phyloP scores from a whole-genome alignment of 2,888 invertebrate species.

The Caenorhabditis panamensis region DNA sequence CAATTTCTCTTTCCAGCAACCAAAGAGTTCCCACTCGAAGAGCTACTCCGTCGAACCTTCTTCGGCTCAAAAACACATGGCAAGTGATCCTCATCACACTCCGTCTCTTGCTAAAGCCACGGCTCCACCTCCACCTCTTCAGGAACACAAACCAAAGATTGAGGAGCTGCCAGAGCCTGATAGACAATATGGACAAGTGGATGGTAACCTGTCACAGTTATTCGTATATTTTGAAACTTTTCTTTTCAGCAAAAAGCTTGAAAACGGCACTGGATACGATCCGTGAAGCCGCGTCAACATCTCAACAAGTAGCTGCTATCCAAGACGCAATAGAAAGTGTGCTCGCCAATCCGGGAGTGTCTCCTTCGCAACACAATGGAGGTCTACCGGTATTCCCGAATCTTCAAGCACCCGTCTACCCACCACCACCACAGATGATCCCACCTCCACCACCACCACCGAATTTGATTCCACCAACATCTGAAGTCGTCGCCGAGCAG shows the following conservation, averaged over 20 bases:
- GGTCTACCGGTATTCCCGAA: background rate
- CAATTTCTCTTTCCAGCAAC: constrained; percentile 6
- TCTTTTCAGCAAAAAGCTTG: constrained; percentile 28
- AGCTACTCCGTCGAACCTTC: background rate
- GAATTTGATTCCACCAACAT: constrained; percentile 25
- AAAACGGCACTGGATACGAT: constrained; percentile 6
- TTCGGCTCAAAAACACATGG: background rate
- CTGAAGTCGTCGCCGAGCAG: constrained; percentile 27
- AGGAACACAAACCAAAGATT: constrained; percentile 8
- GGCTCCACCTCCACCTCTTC: constrained; percentile 20
- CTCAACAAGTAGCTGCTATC: constrained; percentile 11
- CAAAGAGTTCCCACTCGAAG: background rate
- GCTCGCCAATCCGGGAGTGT: background rate
- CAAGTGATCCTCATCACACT: background rate
- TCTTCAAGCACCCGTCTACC: constrained; percentile 24
- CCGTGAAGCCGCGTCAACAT: constrained; percentile 14
- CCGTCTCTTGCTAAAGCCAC: constrained; percentile 38
- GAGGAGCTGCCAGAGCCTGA: background rate
- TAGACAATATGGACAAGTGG: background rate
- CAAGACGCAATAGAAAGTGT: constrained; percentile 17
- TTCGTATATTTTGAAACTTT: background rate
- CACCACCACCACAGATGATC: background rate
- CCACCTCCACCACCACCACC: constrained; percentile 11
- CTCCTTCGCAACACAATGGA: background rate
- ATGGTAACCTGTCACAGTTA: constrained; percentile 12